Evolutionary conservation across 2,888 invertebrate species (phyloP), one percentile per base, ranked within the genome.

Genomic region (Isoperla grammatica): DNA sequence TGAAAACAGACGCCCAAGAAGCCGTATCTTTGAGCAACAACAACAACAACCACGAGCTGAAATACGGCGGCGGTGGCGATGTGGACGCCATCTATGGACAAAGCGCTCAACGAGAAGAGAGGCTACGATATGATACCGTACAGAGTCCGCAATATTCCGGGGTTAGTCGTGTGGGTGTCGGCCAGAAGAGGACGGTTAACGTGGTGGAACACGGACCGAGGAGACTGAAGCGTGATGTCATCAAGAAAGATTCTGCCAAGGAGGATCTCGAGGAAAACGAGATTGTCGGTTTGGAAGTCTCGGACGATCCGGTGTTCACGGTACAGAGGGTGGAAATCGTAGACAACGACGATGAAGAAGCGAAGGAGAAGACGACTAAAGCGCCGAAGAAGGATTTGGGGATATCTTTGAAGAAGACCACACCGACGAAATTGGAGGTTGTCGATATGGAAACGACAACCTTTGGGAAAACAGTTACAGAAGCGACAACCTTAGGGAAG

Each of bases 191-290:
- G 72, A 72, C 29, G 71, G 71, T 75, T 0, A n/a, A n/a, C n/a
- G 73, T 72, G 0, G 72, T 76, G 1, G 77, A 77, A 62, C 77
- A 76, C 56, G 77, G 77, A 0, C 77, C 77, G 1, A 71, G 77
- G 57, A 70, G 69, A 2, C 53, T 75, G 49, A 70, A 70, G 57
- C 40, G 65, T 4, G 53, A 53, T 17, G 9, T 19, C 19, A 37
- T 39, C 12, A 29, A 29, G 29, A 29, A 29, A 8, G 29, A 29
- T 8, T 29, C 29, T 4, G 29, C 29, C 29, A 29, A 29, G 29
- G 72, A 72, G 12, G 70, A 72, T 39, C 68, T 71, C 12, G 20
- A 73, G 37, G 73, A 71, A 43, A 74, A 74, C 58, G 74, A 74
- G 57, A 74, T 74, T 59, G 8, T 74, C n/a, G 73, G 73, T 49